Base-by-base conservation (phyloP, 2,797 vertebrate species). In the Muraenolepis orangiensis region DNA sequence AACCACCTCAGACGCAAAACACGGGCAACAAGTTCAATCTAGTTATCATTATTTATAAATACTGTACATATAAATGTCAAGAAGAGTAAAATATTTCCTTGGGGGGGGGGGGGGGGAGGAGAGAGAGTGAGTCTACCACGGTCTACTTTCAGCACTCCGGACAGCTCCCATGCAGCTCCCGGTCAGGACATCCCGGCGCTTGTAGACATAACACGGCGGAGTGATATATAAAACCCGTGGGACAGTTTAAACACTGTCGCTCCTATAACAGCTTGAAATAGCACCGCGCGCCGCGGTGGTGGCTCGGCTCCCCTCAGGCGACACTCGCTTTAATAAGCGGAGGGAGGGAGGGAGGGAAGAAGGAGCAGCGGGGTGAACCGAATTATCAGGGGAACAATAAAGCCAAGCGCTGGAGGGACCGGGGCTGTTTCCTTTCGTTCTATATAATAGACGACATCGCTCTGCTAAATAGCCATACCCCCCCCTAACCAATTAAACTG, bases 251-350 rank as follows among this genome's bases (percentile, higher is more conserved):
- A 80, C 23, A 34, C 61, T 82, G 87, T 84, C 75, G 70, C 80
- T 89, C 14, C 84, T 80, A n/a, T 87, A 92, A 90, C 88, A 87
- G 90, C 87, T 84, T 84, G 84, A 86, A 91, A 83, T 85, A 81
- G 87, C 75, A 75, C 74, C 31, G 31, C 6, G 29, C 71, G 29
- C 69, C 86, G 82, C 81, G 84, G 80, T 82, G 85, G 72, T 5
- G 29, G 4, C 6, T 26, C 8, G 29, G 4, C 6, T 26, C 76
- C 85, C 92, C 86, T 83, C 87, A 83, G 91, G 92, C 87, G 66
- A 87, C 82, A 82, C 81, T 84, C 73, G 81, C 74, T 91, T 92
- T 90, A 91, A 91, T 92, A 89, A 86, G 84, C 79, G 67, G 42
- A 74, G 72, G 64, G 61, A 14, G 72, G 51, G 64, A 74, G 77